phyloP scores from a whole-genome alignment of 2,888 invertebrate genomes.

The Atrina japonica region DNA sequence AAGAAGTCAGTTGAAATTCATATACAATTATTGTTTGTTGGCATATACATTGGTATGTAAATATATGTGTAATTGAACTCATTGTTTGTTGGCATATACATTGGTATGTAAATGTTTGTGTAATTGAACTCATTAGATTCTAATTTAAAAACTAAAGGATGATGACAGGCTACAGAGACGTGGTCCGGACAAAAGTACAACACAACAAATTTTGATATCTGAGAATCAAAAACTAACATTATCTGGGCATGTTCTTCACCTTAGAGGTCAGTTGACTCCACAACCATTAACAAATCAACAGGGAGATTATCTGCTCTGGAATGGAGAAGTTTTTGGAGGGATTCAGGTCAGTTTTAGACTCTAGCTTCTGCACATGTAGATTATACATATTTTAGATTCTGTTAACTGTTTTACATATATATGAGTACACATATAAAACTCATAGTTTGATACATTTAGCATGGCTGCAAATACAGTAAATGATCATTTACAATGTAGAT shows the following conservation, averaged over 20 bases:
- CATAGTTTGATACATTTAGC: no score
- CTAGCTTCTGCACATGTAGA: neutral
- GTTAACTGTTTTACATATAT: neutral
- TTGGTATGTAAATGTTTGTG: no score
- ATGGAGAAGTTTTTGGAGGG: slow-evolving; percentile 92
- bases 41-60: no score
- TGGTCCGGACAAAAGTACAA: slow-evolving; percentile 24
- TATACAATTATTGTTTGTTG: no score
- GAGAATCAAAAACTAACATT: neutral
- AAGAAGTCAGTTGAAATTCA: no score
- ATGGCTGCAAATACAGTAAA: no score
- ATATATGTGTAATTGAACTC: no score
- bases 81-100: no score
- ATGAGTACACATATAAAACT: neutral
- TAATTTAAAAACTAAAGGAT: no score
- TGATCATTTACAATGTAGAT: no score
- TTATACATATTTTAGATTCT: neutral
- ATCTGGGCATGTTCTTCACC: slow-evolving; percentile 87
- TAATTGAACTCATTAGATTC: no score
- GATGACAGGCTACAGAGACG: slow-evolving; percentile 16
- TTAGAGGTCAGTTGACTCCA: slow-evolving; percentile 87
- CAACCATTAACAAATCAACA: slow-evolving; percentile 86
- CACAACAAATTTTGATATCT: neutral
- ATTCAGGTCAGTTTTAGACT: slow-evolving; percentile 76
- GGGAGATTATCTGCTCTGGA: slow-evolving; percentile 88